Evolutionary conservation across 2,888 invertebrate species (phyloP).

Genomic region (Oscheius sp.): DNA sequence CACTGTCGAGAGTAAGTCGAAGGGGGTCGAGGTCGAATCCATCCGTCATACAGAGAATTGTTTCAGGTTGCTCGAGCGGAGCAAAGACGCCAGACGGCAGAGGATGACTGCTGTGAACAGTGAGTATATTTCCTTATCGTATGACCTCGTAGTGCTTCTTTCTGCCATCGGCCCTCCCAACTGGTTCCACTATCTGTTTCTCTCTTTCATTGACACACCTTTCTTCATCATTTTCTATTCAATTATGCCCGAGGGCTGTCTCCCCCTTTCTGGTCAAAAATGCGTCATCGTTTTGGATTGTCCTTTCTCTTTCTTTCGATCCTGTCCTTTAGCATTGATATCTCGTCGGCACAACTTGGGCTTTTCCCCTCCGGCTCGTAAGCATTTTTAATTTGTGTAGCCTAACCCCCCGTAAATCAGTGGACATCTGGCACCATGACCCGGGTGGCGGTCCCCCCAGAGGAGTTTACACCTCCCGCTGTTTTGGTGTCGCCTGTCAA

Average conservation of each 20-base stretch:
- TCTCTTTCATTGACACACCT: neutral
- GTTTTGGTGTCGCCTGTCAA: constrained; percentile 22
- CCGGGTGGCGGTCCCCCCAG: neutral
- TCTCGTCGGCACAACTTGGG: neutral
- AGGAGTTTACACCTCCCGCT: constrained; percentile 29
- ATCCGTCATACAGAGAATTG: neutral
- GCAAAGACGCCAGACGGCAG: neutral
- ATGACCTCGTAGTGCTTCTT: neutral
- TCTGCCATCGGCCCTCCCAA: neutral
- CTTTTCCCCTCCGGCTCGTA: neutral
- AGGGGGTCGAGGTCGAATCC: neutral
- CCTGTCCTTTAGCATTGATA: neutral
- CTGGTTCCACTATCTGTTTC: neutral
- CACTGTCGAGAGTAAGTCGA: constrained; percentile 9
- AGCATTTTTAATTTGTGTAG: constrained; percentile 4
- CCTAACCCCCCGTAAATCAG: neutral
- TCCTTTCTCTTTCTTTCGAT: constrained; percentile 7
- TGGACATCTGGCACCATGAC: constrained; percentile 4
- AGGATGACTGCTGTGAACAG: constrained; percentile 34
- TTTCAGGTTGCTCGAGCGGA: constrained; percentile 21
- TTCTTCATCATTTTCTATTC: neutral
- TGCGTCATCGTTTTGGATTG: neutral
- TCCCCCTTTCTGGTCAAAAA: neutral
- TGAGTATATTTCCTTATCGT: constrained; percentile 16
- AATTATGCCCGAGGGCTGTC: neutral